Percentiles rank a stretch among this genome's conserved stretches.
Conservation (phyloP, 2,888 invertebrate species). For the Sminthurinus aureus region DNA sequence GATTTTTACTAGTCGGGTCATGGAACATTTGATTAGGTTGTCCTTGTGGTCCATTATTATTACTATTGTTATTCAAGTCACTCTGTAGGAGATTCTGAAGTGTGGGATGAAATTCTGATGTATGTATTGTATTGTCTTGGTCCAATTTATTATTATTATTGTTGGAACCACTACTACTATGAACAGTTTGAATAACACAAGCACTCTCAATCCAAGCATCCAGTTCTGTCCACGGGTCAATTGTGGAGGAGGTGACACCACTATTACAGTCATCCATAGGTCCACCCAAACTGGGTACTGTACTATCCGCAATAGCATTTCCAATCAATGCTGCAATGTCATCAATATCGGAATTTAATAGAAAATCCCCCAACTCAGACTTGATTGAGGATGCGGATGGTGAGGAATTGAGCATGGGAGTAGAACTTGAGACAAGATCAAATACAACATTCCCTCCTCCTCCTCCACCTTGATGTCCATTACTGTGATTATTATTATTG, state of each 20-base stretch:
- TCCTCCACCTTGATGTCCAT: constrained; percentile 33
- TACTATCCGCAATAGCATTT: constrained; percentile 87
- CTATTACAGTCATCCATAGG: constrained; percentile 67
- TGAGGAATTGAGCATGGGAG: constrained; percentile 54
- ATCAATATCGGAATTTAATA: constrained; percentile 61
- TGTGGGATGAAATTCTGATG: constrained; percentile 49
- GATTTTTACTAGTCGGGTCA: constrained; percentile 34
- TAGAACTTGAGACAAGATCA: constrained; percentile 51
- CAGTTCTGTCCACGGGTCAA: constrained; percentile 84
- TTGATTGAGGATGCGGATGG: constrained; percentile 51
- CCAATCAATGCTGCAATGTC: constrained; percentile 66
- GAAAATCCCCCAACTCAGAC: constrained; percentile 58
- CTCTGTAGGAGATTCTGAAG: constrained; percentile 42
- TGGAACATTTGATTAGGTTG: constrained; percentile 44
- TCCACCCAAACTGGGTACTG: constrained; percentile 74
- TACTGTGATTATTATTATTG: no score
- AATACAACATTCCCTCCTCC: constrained; percentile 39
- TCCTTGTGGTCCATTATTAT: constrained; percentile 36
- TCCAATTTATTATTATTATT: constrained; percentile 42
- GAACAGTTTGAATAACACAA: constrained; percentile 63
- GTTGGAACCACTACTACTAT: constrained; percentile 23
- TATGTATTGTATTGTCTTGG: constrained; percentile 58
- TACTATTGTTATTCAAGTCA: constrained; percentile 15
- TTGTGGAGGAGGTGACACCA: constrained; percentile 58
- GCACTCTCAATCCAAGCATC: constrained; percentile 87